Percentiles rank a stretch among this genome's conserved stretches.
Evolutionary conservation across 1,140 invertebrate species (phyloP).

Genomic region (Mycetomoellerius zeteki): DNA sequence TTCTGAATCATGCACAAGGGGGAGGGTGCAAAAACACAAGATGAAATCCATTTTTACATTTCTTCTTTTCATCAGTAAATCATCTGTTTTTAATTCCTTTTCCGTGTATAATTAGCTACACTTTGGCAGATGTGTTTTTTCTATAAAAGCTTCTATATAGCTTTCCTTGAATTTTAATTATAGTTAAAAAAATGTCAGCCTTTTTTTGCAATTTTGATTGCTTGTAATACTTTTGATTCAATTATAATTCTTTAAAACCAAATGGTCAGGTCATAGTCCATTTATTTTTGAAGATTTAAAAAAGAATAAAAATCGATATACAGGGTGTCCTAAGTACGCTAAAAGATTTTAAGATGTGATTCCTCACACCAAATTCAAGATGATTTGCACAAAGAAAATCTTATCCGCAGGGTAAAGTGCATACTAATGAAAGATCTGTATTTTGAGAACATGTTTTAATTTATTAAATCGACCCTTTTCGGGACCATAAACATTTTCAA

Average conservation of each 20-base stretch:
- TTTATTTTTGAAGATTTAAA: background rate
- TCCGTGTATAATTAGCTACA: background rate
- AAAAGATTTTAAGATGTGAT: background rate
- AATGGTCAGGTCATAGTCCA: background rate
- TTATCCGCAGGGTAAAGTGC: too few relatives aligned
- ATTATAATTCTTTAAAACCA: background rate
- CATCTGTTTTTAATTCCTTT: background rate
- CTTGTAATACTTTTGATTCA: background rate
- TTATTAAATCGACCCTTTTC: too few relatives aligned
- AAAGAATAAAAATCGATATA: background rate
- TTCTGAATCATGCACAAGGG: background rate
- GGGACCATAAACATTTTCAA: too few relatives aligned
- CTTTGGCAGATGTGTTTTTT: background rate
- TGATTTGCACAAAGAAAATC: too few relatives aligned
- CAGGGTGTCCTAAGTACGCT: too few relatives aligned
- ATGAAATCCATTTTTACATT: background rate
- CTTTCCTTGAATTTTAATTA: background rate
- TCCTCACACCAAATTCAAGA: too few relatives aligned
- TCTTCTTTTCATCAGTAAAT: background rate
- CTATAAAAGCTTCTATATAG: background rate
- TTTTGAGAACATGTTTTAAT: too few relatives aligned
- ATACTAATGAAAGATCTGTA: too few relatives aligned
- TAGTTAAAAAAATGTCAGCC: background rate
- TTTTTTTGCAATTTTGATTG: background rate
- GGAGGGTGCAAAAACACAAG: background rate